Conservation (phyloP, 2,113 vertebrate genomes). For the Atherinomorus stipes region DNA sequence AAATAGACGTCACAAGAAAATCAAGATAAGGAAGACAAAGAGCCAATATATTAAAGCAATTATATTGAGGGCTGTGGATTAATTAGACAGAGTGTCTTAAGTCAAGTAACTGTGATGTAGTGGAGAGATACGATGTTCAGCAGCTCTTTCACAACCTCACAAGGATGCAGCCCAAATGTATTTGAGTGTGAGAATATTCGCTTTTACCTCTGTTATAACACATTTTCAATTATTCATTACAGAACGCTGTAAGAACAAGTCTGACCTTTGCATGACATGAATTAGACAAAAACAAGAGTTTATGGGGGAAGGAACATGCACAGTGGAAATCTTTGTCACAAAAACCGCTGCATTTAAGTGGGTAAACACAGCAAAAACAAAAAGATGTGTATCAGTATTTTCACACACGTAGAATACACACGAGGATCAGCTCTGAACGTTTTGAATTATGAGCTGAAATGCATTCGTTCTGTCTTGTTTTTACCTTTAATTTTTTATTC, state of each 20-base stretch:
- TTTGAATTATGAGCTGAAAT: background rate
- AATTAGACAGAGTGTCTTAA: constrained; percentile 65
- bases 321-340: constrained; percentile 29
- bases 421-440: background rate
- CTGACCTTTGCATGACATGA: constrained; percentile 57
- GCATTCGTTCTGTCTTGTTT: constrained; percentile 26
- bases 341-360: constrained; percentile 5
- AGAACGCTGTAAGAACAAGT: constrained; percentile 32
- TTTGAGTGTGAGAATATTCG: constrained; percentile 26
- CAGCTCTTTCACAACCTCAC: constrained; percentile 23
- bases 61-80: constrained; percentile 68
- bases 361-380: background rate
- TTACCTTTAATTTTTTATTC: constrained; percentile 5
- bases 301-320: constrained; percentile 10
- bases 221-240: constrained; percentile 62
- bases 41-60: constrained; percentile 75
- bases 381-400: background rate
- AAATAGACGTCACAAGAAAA: constrained; percentile 73
- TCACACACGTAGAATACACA: background rate
- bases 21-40: constrained; percentile 75
- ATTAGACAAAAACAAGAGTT: constrained; percentile 51
- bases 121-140: constrained; percentile 50
- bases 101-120: constrained; percentile 57
- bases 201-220: constrained; percentile 27
- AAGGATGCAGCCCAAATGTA: constrained; percentile 23